phyloP scores from a whole-genome alignment of 2,113 vertebrate genomes.

The Eulemur rufifrons region DNA sequence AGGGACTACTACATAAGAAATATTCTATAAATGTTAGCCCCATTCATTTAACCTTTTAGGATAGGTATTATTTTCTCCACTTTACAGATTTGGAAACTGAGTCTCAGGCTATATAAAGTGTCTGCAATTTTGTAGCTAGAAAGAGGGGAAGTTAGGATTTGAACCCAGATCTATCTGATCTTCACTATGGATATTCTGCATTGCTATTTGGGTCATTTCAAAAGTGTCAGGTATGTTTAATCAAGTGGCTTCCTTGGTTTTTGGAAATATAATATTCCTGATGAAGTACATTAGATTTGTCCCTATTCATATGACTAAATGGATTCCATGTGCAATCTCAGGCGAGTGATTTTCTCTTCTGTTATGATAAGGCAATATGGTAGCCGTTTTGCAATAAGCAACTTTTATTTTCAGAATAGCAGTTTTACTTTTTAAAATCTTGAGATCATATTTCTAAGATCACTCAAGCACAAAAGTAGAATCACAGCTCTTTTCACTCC shows the following conservation, averaged over 20 bases:
- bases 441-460: neutral
- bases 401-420: neutral
- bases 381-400: neutral
- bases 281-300: neutral
- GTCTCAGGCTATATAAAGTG: neutral
- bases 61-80: neutral
- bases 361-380: neutral
- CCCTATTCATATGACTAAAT: neutral
- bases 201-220: neutral
- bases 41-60: neutral
- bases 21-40: neutral
- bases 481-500: neutral
- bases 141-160: neutral
- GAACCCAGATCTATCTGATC: neutral
- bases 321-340: no score
- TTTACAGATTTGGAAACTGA: neutral
- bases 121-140: neutral
- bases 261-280: neutral
- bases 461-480: neutral
- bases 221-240: neutral
- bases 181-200: neutral
- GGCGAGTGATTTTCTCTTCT: neutral
- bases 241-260: neutral
- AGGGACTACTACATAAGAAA: neutral
- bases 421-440: conserved; percentile 7